Base-by-base conservation (phyloP, 2,888 invertebrate genomes). In the Phragmatobia fuliginosa region DNA sequence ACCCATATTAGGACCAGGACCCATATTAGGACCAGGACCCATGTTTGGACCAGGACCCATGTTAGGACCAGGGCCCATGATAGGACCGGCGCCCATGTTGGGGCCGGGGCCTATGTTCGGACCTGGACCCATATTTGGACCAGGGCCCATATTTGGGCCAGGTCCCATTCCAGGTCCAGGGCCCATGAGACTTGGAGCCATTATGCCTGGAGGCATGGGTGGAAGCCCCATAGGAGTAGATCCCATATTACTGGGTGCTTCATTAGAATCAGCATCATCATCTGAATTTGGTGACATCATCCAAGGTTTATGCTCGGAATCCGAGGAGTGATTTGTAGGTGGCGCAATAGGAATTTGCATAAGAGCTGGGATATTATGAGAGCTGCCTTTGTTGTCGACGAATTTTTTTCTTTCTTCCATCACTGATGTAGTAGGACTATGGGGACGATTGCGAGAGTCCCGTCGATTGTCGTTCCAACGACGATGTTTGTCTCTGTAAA, bases 261-360 rank as follows among this genome's bases (percentile, higher is more conserved):
- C 82, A 70, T 65, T 65, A 28, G 65, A 65, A 38, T 65, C 65
- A 56, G 36, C 36, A 21, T 65, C 65, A 25, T 86, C 85, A 72
- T 87, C 89, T 62, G 86, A 87, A 66, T 91, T 86, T 68, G 85
- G 86, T n/a, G 86, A 84, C 72, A 82, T 77, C 66, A 81, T 77
- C 93, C 94, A 94, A 65, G 87, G 84, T 68, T 85, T 85, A 68
- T 82, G 81, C 59, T 86, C 85, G 52, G 87, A 81, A 68, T 90
- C 89, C 10, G 89, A 82, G 63, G 88, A 83, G 61, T 85, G 84
- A 45, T 87, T 88, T 63, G 90, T 88, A 38, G 91, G 91, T 21
- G 88, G 89, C 82, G 87, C 87, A 32, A 92, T 81, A 75, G 92
- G 88, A 16, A 92, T 85, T 85, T 94, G 94, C 93, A 93, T 94